A percentile compares a stretch with the other conserved stretches of the same genome.
These are phyloP conservation scores for Linyphia triangularis DNA, from an alignment of 2,888 invertebrate species.

Conservation along the genomic window DNA sequence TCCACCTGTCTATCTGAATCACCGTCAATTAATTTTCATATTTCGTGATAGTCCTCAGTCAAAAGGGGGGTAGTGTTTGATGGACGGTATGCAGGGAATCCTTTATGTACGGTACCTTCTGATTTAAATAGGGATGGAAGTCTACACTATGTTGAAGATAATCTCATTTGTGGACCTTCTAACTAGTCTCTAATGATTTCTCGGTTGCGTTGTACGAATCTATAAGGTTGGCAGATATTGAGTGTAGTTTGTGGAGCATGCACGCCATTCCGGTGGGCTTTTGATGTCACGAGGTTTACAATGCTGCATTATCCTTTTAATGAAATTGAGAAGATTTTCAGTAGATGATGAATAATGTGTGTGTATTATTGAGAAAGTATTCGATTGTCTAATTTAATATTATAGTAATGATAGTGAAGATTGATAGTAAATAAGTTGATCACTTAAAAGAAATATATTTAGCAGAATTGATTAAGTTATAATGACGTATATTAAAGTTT, in stretches of 20 bases:
- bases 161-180: background rate
- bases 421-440: too few species aligned
- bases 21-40: slow-evolving; percentile 39
- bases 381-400: too few species aligned
- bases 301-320: background rate
- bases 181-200: slow-evolving; percentile 8
- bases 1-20: background rate
- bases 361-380: too few species aligned
- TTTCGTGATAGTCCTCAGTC: slow-evolving; percentile 8
- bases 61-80: background rate
- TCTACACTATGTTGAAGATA: background rate
- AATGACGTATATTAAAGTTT: too few species aligned
- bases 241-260: background rate
- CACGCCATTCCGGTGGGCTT: background rate
- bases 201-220: background rate
- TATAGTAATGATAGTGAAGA: too few species aligned
- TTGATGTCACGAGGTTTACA: background rate
- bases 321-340: background rate
- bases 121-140: slow-evolving; percentile 27
- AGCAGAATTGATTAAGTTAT: too few species aligned
- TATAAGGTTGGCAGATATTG: background rate
- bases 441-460: too few species aligned
- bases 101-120: background rate
- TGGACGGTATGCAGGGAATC: background rate
- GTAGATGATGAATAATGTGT: too few species aligned